Evolutionary conservation across 2,113 vertebrate genomes (phyloP), one percentile per base, ranked within the genome.

Genomic region (Oncorhynchus gorbuscha): DNA sequence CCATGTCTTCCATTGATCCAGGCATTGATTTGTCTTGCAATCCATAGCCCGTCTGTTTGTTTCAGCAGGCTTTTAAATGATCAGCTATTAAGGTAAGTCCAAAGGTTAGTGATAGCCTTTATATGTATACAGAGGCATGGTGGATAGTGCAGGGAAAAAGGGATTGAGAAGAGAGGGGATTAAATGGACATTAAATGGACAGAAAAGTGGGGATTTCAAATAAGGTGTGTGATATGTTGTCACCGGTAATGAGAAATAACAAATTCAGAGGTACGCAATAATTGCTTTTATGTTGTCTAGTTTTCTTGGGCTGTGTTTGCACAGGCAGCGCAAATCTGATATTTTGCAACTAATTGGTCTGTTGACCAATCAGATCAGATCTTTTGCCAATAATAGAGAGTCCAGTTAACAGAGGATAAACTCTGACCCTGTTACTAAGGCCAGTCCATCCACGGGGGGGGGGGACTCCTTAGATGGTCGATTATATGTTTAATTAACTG

Each of bases 41-140:
- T 93, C 91, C 90, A 89, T 92, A 91, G 91, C 73, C 85, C 83
- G 87, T 91, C 88, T 89, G 89, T 90, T 89, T 91, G 87, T 87
- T 88, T 85, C 85, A 81, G 86, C 70, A 74, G 85, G 84, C 89
- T 92, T 89, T 92, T 90, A 92, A 91, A 93, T 91, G 86, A 92
- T 91, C 84, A 74, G 84, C 89, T 90, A 90, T 92, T 92, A 90
- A 84, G 67, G 66, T 74, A 82, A 89, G 90, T 91, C 87, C 87
- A 90, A 91, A 90, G 90, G 90, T 91, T 90, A 84, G 76, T 79
- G 81, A 86, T 45, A 11, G 39, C 39, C 9, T 45, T 45, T 85
- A 84, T 82, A 76, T 86, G 81, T 74, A 81, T 5, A 67, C 24
- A 67, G 48, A 66, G 68, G 55, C 48, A 26, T 24, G 8, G 59